These are phyloP conservation scores for Luperina testacea DNA, from an alignment of 2,888 invertebrate genomes.

Conservation along the genomic window DNA sequence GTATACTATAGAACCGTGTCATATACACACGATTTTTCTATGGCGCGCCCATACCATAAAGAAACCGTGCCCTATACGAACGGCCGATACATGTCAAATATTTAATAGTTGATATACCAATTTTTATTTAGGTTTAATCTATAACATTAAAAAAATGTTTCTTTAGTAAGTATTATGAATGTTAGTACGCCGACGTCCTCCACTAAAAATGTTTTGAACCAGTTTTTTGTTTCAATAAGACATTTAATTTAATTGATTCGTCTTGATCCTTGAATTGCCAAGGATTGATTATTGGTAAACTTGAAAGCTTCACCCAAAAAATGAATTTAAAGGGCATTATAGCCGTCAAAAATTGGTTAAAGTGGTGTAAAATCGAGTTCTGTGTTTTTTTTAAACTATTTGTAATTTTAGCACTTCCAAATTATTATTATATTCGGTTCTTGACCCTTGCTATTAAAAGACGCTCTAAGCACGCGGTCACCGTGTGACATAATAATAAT, in stretches of 20 bases:
- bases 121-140: not conserved
- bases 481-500: constrained; percentile 39
- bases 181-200: not conserved
- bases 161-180: not conserved
- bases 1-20: no score
- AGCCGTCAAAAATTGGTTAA: not conserved
- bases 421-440: constrained; percentile 12
- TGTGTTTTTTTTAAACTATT: not conserved
- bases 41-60: no score
- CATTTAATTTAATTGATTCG: not conserved
- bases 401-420: not conserved
- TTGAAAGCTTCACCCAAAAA: not conserved
- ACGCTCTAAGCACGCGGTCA: constrained; percentile 23
- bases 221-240: not conserved
- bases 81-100: not conserved
- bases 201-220: not conserved
- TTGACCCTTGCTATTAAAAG: constrained; percentile 14
- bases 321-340: not conserved
- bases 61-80: no score
- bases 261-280: not conserved
- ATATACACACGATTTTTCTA: no score
- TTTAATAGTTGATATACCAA: not conserved
- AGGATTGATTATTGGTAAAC: not conserved
- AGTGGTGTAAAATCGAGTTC: not conserved
- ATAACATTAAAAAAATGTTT: no score